Evolutionary conservation across 2,113 vertebrate species (phyloP).

Genomic region (pig (Sus scrofa)): T2T-Sscrofa CM000826.6:130620501-130621000

Average conservation of each 20-base stretch:
- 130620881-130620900: not conserved
- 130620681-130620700: not conserved
- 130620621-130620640: slow-evolving; percentile 6
- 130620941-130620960: not conserved
- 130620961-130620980: not conserved
- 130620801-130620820: not conserved
- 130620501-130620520: slow-evolving; percentile 29
- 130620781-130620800: not conserved
- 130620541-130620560: slow-evolving; percentile 59
- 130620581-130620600: slow-evolving; percentile 64
- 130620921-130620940: not conserved
- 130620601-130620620: slow-evolving; percentile 41
- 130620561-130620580: slow-evolving; percentile 40
- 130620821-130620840: not conserved
- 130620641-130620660: slow-evolving; percentile 56
- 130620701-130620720: not conserved
- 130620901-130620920: not conserved
- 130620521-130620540: slow-evolving; percentile 12
- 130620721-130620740: not conserved
- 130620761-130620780: not conserved
- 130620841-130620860: not conserved
- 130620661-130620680: slow-evolving; percentile 37
- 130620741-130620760: not conserved
- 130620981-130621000: not conserved
- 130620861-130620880: not conserved